Conservation (phyloP, 2,797 vertebrate genomes). For the Emydoidea blandingii region DNA sequence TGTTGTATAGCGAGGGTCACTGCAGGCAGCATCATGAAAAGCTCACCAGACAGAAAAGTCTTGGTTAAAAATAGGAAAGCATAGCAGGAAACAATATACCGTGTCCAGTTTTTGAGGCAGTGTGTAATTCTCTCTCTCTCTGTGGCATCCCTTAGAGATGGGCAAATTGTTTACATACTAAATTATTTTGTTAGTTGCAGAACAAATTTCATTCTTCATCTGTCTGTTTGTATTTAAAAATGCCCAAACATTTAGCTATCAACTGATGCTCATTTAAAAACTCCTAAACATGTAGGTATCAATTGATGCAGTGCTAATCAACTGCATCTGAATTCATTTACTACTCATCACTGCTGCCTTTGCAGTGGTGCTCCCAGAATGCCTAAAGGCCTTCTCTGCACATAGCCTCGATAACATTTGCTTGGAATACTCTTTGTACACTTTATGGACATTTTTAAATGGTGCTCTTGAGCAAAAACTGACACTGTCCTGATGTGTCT, state of each 20-base stretch:
- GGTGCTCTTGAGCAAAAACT: not conserved
- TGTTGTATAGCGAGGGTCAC: slow-evolving; percentile 19
- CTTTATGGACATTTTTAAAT: not conserved
- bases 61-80: slow-evolving; percentile 39
- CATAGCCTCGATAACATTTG: not conserved
- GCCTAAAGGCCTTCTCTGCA: not conserved
- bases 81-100: not conserved
- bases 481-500: not conserved
- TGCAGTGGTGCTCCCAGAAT: not conserved
- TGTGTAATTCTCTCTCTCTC: not conserved
- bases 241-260: not conserved
- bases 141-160: not conserved
- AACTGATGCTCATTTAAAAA: not conserved
- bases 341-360: not conserved
- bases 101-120: not conserved
- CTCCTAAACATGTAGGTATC: not conserved
- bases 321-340: not conserved
- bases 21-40: not conserved
- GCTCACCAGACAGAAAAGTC: not conserved
- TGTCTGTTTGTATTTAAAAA: not conserved
- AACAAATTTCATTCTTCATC: not conserved
- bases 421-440: not conserved
- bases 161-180: not conserved
- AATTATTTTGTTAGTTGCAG: not conserved
- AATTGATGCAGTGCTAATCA: not conserved